Base-by-base conservation (phyloP, 1,140 invertebrate genomes). In the Ceratina australensis region DNA sequence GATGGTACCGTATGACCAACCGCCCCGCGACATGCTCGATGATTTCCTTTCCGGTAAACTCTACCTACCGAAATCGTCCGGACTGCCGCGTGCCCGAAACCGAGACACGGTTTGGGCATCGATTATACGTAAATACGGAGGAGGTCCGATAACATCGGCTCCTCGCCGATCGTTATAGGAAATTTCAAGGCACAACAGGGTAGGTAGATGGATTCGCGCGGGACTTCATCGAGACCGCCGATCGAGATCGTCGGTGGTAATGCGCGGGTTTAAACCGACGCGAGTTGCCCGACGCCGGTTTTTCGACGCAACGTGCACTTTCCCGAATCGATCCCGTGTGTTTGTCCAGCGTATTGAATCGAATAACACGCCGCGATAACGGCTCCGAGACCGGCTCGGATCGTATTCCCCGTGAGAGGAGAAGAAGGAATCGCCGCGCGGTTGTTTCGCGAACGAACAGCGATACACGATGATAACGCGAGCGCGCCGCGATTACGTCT, bases 51-150 rank as follows among this genome's bases (percentile, higher is more conserved):
- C 33, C 33, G 33, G 33, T 42, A 42, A 42, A 42, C 33, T 1
- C 33, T 42, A 42, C 8, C 33, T 42, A 42, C 5, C 33, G 33
- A 42, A 42, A 42, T 42, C 33, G 33, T 42, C 5, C 2, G 5
- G 33, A 42, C 33, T 42, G 5, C 5, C 33, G 33, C 33, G 33
- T 42, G 33, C 33, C 33, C 10, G 33, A 15, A 20, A 54, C 56
- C 72, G 20, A 47, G 15, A 16, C 64, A 15, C 26, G 66, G n/a
- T n/a, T 16, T n/a, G 49, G 26, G 56, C 60, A 76, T 76, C 74
- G 57, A 16, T 42, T 1, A 47, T 71, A 76, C 74, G 74, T 76
- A 69, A 76, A 76, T 76, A 76, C 74, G 56, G 64, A 60, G 74
- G n/a, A 26, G 26, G 12, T 3, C 12, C 42, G 74, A 76, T 76